Percentiles rank a stretch among this genome's conserved stretches.
phyloP scores from a whole-genome alignment of 2,797 vertebrate species.

The Hafferia zeledoni region DNA sequence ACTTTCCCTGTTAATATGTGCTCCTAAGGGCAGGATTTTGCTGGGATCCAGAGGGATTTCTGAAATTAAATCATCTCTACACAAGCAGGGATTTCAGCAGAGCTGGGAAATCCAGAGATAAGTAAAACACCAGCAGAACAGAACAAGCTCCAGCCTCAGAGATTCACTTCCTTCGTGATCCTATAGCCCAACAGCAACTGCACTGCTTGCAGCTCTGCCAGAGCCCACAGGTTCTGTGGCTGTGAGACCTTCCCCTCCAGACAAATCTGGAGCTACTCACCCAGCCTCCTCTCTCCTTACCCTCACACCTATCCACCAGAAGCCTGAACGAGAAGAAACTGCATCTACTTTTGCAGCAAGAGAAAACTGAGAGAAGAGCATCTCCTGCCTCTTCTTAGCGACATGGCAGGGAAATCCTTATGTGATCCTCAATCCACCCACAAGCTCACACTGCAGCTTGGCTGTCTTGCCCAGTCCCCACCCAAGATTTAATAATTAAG shows the following conservation, averaged over 20 bases:
- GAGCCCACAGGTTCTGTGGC: background rate
- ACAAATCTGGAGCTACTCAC: background rate
- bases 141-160: background rate
- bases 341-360: background rate
- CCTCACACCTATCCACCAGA: background rate
- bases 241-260: background rate
- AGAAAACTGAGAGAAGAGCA: background rate
- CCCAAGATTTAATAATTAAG: background rate
- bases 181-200: background rate
- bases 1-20: background rate
- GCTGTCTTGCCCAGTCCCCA: background rate
- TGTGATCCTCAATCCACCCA: background rate
- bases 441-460: background rate
- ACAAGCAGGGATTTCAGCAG: conserved; percentile 14
- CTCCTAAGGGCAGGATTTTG: conserved; percentile 33
- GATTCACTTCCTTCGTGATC: background rate
- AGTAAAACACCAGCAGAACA: conserved; percentile 11
- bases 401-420: background rate
- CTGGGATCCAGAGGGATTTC: background rate
- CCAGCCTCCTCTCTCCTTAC: background rate
- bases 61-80: conserved; percentile 15
- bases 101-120: conserved; percentile 36
- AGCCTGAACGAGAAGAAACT: background rate
- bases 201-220: background rate
- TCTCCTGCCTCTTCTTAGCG: background rate